Evolutionary conservation across 2,888 invertebrate species (phyloP).

Genomic region (Xestoiulus laeticollis): DNA sequence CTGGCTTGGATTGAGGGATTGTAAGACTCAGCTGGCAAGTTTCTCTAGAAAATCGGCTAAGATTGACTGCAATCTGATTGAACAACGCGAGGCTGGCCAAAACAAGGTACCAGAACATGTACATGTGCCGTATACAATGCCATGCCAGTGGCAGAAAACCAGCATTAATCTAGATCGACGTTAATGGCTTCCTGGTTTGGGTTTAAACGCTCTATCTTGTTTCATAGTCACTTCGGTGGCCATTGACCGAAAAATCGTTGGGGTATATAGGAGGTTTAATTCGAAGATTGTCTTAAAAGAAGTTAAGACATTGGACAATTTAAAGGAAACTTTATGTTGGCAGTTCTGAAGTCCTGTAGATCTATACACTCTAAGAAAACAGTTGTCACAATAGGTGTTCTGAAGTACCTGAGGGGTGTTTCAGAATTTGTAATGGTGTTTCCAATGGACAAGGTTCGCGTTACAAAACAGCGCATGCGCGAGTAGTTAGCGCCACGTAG

Average conservation of each 20-base stretch:
- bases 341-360: no score
- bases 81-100: not conserved
- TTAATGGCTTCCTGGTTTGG: not conserved
- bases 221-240: not conserved
- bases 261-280: not conserved
- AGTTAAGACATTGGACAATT: not conserved
- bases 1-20: not conserved
- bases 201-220: not conserved
- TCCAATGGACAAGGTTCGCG: no score
- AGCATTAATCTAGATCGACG: conserved; percentile 19
- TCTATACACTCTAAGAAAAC: no score
- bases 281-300: not conserved
- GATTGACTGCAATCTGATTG: conserved; percentile 17
- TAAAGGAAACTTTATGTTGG: not conserved
- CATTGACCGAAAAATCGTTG: conserved; percentile 26
- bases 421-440: no score
- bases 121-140: not conserved
- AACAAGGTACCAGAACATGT: conserved; percentile 18
- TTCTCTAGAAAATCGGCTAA: not conserved
- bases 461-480: no score
- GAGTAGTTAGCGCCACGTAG: no score
- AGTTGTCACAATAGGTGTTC: no score
- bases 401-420: no score
- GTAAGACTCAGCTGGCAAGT: not conserved
- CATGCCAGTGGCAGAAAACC: not conserved